A percentile compares a stretch with the other conserved stretches of the same genome.
phyloP scores from a whole-genome alignment of 1,140 invertebrate species.

The Nixonia krombeini region DNA sequence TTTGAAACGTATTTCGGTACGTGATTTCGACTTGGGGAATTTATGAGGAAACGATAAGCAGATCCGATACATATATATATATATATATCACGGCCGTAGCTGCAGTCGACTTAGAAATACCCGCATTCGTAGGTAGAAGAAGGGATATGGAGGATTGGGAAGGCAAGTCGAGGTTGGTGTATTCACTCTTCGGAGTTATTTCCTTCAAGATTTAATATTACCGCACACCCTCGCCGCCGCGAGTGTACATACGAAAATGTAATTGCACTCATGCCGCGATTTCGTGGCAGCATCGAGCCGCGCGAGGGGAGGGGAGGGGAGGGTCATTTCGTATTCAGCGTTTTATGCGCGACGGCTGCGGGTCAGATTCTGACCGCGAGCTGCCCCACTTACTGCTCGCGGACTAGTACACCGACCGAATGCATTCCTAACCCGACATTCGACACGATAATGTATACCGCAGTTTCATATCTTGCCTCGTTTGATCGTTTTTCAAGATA shows the following conservation, averaged over 20 bases:
- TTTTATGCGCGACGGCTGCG: conserved; percentile 24
- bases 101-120: conserved; percentile 30
- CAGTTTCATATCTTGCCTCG: conserved; percentile 12
- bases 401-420: background rate
- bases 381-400: conserved; percentile 12
- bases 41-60: conserved; percentile 40
- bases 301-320: too few species aligned
- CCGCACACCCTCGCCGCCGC: conserved; percentile 4
- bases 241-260: conserved; percentile 30
- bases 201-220: conserved; percentile 44
- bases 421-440: conserved; percentile 17
- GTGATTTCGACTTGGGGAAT: conserved; percentile 34
- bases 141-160: conserved; percentile 12
- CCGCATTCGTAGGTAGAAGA: conserved; percentile 20
- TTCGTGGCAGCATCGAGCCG: conserved; percentile 24
- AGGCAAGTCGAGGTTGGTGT: conserved; percentile 18
- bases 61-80: conserved; percentile 38
- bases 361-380: conserved; percentile 27
- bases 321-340: conserved; percentile 21
- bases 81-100: conserved; percentile 35
- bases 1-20: conserved; percentile 19
- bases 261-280: conserved; percentile 37
- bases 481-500: conserved; percentile 13
- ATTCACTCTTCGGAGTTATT: conserved; percentile 40
- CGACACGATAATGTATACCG: conserved; percentile 19